phyloP scores from a whole-genome alignment of 30 jellyfish, hydroid and myxozoan species.

The Cassiopea xamachana region DNA sequence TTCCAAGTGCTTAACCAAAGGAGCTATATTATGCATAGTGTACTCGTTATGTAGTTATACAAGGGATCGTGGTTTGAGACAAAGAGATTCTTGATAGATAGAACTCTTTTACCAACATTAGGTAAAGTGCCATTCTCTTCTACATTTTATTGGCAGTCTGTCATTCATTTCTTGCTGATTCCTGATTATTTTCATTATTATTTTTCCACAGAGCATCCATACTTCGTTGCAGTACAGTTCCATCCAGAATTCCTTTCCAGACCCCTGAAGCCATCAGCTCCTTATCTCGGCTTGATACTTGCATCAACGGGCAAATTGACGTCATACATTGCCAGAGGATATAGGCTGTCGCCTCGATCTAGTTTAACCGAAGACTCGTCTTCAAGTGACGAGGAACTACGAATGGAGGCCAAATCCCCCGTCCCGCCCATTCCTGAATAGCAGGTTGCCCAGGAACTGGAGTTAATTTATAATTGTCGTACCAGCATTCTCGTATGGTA shows the following conservation, averaged over 20 bases:
- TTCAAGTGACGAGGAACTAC: slow-evolving; percentile 51
- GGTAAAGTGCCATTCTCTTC: no score
- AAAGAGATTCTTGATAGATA: no score
- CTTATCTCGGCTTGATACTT: slow-evolving; percentile 93
- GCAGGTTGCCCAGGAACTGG: neutral
- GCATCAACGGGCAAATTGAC: slow-evolving; percentile 84
- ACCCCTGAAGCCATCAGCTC: slow-evolving; percentile 97
- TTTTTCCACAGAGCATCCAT: slow-evolving; percentile 90
- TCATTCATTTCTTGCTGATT: no score
- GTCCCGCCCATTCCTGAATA: slow-evolving; percentile 6
- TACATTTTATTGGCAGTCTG: no score
- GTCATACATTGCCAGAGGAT: slow-evolving; percentile 81
- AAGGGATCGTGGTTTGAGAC: no score
- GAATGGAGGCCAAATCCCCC: neutral
- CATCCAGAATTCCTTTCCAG: slow-evolving; percentile 99
- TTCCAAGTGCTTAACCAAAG: no score
- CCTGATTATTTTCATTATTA: neutral
- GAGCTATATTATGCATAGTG: no score
- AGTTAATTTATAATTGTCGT: no score
- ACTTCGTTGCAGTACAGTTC: slow-evolving; percentile 93
- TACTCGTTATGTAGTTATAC: no score
- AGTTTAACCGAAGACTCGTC: slow-evolving; percentile 69
- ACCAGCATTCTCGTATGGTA: no score
- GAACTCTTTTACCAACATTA: no score
- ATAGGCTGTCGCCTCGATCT: slow-evolving; percentile 90